Conservation (phyloP, 2,113 vertebrate species). For the Dromas ardeola region DNA sequence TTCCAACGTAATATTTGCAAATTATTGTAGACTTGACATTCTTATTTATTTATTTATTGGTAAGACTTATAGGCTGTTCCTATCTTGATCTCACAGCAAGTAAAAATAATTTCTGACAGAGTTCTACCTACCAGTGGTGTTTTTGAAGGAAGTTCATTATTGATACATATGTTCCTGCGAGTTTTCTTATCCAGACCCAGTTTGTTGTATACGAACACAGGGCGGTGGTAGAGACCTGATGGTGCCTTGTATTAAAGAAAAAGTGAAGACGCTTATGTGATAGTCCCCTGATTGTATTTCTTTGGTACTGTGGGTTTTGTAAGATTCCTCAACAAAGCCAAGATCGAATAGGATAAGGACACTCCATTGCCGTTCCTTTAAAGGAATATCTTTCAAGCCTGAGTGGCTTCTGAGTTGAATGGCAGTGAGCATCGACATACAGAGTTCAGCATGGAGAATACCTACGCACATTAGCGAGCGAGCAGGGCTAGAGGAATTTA, state of each 20-base stretch:
- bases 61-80: background rate
- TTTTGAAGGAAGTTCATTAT: background rate
- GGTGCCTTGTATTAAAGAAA: background rate
- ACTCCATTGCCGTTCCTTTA: background rate
- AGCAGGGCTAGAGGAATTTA: background rate
- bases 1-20: background rate
- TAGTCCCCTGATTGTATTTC: background rate
- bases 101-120: background rate
- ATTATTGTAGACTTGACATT: background rate
- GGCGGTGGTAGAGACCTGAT: background rate
- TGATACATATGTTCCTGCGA: rapidly evolving
- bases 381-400: background rate
- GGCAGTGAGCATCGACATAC: background rate
- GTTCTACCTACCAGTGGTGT: background rate
- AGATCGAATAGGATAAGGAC: background rate
- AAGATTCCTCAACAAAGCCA: background rate
- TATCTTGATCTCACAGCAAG: background rate
- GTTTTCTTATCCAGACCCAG: background rate
- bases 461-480: background rate
- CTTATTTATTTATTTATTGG: background rate
- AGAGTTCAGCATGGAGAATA: background rate
- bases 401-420: background rate
- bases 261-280: background rate
- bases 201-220: background rate
- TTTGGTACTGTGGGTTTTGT: background rate